Evolutionary conservation across 2,797 vertebrate genomes (phyloP), one percentile per base, ranked within the genome.

Genomic region (Danionella dracula): DNA sequence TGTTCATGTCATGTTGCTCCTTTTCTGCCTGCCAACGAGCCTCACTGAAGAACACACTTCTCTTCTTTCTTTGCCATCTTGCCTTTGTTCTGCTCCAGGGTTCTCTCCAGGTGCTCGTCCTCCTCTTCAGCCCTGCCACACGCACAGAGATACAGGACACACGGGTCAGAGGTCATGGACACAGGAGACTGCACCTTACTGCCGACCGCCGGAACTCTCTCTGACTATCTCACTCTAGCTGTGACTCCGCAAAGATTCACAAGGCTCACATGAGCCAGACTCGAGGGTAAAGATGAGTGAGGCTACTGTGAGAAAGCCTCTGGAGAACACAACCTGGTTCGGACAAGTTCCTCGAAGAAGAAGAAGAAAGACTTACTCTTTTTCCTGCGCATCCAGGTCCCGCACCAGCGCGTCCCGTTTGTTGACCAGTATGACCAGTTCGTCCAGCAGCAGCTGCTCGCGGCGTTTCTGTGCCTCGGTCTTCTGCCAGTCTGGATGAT

Each of bases 51-150:
- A 75, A 93, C 80, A 75, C 96, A 99, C 79, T 99, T 98, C 85
- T 99, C 96, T 83, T 98, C 96, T 79, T 97, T 97, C 90, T 98
- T 99, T 86, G 92, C 91, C 94, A 98, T 99, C 86, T 97, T 98
- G 89, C 96, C 96, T 93, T 96, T 98, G 91, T 96, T 99, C 90
- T 98, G 94, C 84, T 99, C 96, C 79, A 99, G 91, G 77, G 94
- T 99, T 83, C 95, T 87, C 87, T 98, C 96, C 90, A 98, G 93
- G 86, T 98, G 96, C 79, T 99, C 96, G 70, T 99, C 96, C 87
- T 98, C 96, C 81, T 98, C 95, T 86, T 98, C 96, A 4, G 96
- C 96, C 88, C 95, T 97, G 74, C 70, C 73, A 17, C 19, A 8
- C 27, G 69, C 80, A 66, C 69, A 72, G 71, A 88, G 68, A 27